Base-by-base conservation (phyloP, 2,888 invertebrate genomes). In the Drosophila pegasa region DNA sequence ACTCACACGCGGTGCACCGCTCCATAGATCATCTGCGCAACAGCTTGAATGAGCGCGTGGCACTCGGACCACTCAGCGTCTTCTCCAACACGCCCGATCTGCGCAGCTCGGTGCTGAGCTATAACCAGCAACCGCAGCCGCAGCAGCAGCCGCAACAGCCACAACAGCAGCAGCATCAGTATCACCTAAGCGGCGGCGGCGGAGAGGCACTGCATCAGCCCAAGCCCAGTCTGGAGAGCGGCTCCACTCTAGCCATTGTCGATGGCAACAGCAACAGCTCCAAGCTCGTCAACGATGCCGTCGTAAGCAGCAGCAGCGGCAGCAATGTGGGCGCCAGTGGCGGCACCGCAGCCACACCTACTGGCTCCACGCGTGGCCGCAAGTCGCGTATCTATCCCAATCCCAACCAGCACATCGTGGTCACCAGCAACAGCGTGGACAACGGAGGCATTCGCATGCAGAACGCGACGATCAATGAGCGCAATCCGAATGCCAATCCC, bases 1-100 rank as follows among this genome's bases (percentile, higher is more conserved):
- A 94, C 89, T 94, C 94, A 78, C 94, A 94, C 59, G 94, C 94
- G 73, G 94, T 94, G 86, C 94, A 94, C 89, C 93, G 94, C 81
- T 95, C 95, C 76, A 95, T 94, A 91, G 94, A 94, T 77, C 94
- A 94, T 83, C 90, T 94, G 77, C 93, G 94, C 78, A 92, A 92
- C 68, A 94, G 94, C 38, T 93, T 94, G 81, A 94, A 94, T 33
- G 94, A 92, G 55, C 91, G 93, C n/a, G 92, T 97, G 75, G 90
- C 91, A 3, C 78, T 92, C 18, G 92, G 97, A 95, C 92, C 92
- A 3, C 75, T 92, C 16, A 92, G 92, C 72, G 92, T 92, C 3
- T 92, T 92, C 75, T 91, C 92, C 3, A 92, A 91, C 62, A 88
- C 91, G 22, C 88, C 91, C 12, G 92, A 92, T 75, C 58, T 92